These are phyloP conservation scores for Lepilemur septentrionalis DNA, from an alignment of 2,797 vertebrate species.

Conservation along the genomic window DNA sequence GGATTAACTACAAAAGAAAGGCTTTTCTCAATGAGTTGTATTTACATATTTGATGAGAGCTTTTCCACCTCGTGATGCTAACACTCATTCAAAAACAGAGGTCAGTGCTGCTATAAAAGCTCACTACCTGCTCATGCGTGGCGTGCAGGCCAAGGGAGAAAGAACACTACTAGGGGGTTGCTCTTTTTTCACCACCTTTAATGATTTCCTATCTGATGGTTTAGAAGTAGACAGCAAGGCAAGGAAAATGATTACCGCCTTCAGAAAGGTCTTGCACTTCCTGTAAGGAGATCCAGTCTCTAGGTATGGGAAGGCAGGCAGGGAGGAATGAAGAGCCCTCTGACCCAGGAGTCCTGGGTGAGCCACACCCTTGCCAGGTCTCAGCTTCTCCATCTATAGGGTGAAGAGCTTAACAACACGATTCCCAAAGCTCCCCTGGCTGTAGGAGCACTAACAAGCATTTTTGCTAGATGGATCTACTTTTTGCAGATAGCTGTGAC, in stretches of 20 bases:
- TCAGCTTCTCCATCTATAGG: neutral
- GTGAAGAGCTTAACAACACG: neutral
- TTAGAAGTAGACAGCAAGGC: neutral
- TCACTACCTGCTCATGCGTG: neutral
- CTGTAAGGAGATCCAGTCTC: neutral
- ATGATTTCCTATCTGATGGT: neutral
- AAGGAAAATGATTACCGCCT: neutral
- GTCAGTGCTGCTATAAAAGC: neutral
- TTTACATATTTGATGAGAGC: neutral
- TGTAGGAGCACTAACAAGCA: neutral
- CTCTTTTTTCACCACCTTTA: neutral
- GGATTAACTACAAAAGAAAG: constrained; percentile 43
- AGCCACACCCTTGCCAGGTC: neutral
- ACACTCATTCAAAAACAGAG: neutral
- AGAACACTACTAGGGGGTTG: neutral
- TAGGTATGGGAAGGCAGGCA: neutral
- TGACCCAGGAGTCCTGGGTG: neutral
- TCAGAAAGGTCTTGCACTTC: neutral
- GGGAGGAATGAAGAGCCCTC: accelerated
- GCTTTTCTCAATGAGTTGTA: constrained; percentile 11
- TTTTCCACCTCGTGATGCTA: neutral
- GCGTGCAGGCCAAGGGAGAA: neutral
- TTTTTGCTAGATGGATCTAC: neutral
- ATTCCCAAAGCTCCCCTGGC: neutral
- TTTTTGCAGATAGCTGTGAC: neutral